Evolutionary conservation across 1,140 invertebrate species (phyloP).

Genomic region (Agraylea sexmaculata): DNA sequence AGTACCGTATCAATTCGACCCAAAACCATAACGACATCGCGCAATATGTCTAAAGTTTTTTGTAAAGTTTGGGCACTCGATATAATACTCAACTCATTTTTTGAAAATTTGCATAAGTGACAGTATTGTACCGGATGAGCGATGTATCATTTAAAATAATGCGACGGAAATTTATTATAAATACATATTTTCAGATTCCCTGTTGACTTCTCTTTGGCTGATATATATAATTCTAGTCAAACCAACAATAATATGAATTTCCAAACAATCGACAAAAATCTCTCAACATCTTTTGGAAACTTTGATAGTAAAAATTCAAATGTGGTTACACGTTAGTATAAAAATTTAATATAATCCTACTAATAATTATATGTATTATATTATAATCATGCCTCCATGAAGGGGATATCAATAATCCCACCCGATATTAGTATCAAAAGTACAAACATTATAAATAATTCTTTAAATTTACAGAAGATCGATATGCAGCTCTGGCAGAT

Average conservation of each 20-base stretch:
- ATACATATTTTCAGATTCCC: conserved; percentile 33
- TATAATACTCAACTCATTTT: not conserved
- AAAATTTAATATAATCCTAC: not conserved
- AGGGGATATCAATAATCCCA: not conserved
- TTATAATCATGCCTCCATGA: not conserved
- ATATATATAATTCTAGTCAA: conserved; percentile 40
- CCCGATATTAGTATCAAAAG: not conserved
- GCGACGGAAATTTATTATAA: not conserved
- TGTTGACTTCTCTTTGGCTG: conserved; percentile 38
- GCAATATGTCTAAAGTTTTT: conserved; percentile 2
- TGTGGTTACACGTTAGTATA: not conserved
- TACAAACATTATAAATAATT: not conserved
- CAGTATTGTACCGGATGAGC: not conserved
- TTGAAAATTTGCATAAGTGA: not conserved
- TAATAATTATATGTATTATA: not conserved
- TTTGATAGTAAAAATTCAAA: conserved; percentile 15
- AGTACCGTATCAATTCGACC: no score
- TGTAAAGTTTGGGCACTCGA: not conserved
- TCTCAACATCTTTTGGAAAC: conserved; percentile 5
- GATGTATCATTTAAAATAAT: not conserved
- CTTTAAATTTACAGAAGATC: conserved; percentile 29
- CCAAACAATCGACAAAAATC: not conserved
- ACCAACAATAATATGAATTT: conserved; percentile 31
- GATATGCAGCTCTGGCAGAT: conserved; percentile 39
- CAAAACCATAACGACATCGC: no score